phyloP scores from a whole-genome alignment of 1,140 invertebrate species.

The Microplitis mediator region DNA sequence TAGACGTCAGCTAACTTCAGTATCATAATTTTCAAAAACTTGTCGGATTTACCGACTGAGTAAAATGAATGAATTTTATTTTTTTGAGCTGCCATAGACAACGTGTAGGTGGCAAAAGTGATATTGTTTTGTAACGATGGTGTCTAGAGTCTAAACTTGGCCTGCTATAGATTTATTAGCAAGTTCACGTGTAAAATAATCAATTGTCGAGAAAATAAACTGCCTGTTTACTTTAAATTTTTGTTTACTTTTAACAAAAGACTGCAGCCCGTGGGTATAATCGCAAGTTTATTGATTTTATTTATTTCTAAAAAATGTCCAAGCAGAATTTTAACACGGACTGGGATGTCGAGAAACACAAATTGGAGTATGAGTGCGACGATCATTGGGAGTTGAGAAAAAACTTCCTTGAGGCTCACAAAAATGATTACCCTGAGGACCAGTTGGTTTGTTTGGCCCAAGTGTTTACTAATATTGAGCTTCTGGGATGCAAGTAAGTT shows the following conservation, averaged over 20 bases:
- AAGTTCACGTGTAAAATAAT: not conserved
- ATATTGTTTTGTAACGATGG: too few species aligned
- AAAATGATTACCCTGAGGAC: slow-evolving; percentile 74
- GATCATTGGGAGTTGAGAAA: slow-evolving; percentile 82
- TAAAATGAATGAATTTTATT: too few species aligned
- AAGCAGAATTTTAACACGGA: slow-evolving; percentile 33
- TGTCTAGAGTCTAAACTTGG: too few species aligned
- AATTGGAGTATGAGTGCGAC: slow-evolving; percentile 76
- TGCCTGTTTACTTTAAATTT: not conserved
- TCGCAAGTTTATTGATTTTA: not conserved
- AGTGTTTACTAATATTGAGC: slow-evolving; percentile 83
- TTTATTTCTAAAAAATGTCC: slow-evolving; percentile 28
- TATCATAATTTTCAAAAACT: too few species aligned
- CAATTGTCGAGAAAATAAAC: not conserved
- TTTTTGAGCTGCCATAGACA: too few species aligned
- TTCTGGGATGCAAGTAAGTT: slow-evolving; percentile 78
- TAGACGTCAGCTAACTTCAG: too few species aligned
- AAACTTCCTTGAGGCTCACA: slow-evolving; percentile 76
- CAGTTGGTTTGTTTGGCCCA: slow-evolving; percentile 80
- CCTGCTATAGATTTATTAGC: too few species aligned
- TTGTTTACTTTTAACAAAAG: not conserved
- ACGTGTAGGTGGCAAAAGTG: too few species aligned
- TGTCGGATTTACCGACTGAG: too few species aligned
- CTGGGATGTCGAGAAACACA: slow-evolving; percentile 72
- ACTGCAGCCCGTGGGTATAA: too few species aligned